Conservation (phyloP, 2,113 vertebrate genomes). For the Rhynchopsitta pachyrhyncha region DNA sequence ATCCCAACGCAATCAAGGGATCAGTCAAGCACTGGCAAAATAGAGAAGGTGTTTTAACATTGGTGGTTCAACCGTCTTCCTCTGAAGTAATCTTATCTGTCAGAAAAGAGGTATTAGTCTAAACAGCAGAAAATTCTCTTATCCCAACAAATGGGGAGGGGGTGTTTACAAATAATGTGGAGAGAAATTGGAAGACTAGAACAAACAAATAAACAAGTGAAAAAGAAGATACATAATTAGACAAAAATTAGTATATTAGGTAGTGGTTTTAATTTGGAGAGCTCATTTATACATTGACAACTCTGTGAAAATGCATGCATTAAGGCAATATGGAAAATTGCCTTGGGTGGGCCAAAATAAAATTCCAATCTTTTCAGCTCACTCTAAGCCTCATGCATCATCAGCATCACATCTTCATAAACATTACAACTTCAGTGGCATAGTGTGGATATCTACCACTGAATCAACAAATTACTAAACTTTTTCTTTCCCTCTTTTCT, state of each 20-base stretch:
- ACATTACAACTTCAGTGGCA: not conserved
- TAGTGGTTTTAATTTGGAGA: not conserved
- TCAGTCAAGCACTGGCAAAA: not conserved
- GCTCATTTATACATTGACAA: not conserved
- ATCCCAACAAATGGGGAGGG: rapidly evolving
- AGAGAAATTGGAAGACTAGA: not conserved
- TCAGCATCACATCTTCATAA: not conserved
- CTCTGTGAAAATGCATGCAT: not conserved
- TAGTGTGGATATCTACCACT: not conserved
- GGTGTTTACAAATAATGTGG: not conserved
- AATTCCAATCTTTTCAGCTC: not conserved
- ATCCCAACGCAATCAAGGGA: not conserved
- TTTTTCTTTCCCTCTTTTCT: not conserved
- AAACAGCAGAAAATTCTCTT: not conserved
- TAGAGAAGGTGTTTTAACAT: not conserved
- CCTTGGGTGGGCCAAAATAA: not conserved
- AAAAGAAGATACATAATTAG: not conserved
- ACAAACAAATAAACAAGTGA: not conserved
- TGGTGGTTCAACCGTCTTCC: not conserved
- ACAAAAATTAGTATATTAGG: not conserved
- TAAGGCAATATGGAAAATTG: not conserved
- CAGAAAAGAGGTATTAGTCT: not conserved
- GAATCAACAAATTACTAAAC: not conserved
- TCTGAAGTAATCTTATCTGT: not conserved
- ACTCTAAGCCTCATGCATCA: not conserved